Conservation (phyloP, 2,113 vertebrate species). For the Lepus americanus region DNA sequence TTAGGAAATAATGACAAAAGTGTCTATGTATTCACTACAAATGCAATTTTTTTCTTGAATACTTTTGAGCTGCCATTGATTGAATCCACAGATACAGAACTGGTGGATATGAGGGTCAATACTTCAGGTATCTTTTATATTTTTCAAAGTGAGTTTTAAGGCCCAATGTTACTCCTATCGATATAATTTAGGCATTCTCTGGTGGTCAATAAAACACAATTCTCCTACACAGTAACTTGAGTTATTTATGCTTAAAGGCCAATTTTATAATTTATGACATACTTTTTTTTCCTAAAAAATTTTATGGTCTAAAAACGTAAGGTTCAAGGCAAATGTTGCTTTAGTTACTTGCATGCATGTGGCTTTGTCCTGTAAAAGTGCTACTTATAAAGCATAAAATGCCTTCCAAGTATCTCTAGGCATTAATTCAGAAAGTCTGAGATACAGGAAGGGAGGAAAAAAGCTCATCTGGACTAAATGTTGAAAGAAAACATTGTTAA, state of each 20-base stretch:
- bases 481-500: constrained; percentile 56
- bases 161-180: background rate
- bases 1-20: too few species aligned
- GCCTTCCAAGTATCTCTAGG: background rate
- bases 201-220: constrained; percentile 65
- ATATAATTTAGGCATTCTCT: constrained; percentile 72
- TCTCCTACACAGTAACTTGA: constrained; percentile 56
- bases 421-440: constrained; percentile 38
- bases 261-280: constrained; percentile 46
- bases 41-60: too few species aligned
- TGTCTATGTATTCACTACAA: too few species aligned
- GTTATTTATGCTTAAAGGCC: constrained; percentile 43
- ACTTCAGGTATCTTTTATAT: constrained; percentile 20
- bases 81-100: too few species aligned
- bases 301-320: constrained; percentile 12
- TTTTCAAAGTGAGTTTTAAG: constrained; percentile 65
- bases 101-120: background rate
- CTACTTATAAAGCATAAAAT: constrained; percentile 18
- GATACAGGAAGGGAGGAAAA: background rate
- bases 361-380: constrained; percentile 51
- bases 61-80: too few species aligned
- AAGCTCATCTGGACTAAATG: background rate
- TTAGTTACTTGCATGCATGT: background rate
- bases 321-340: constrained; percentile 8
- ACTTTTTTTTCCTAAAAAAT: background rate